Percentiles rank a stretch among this genome's conserved stretches.
These are phyloP conservation scores for Ceratothoa steindachneri DNA, from an alignment of 2,888 invertebrate species.

Conservation along the genomic window DNA sequence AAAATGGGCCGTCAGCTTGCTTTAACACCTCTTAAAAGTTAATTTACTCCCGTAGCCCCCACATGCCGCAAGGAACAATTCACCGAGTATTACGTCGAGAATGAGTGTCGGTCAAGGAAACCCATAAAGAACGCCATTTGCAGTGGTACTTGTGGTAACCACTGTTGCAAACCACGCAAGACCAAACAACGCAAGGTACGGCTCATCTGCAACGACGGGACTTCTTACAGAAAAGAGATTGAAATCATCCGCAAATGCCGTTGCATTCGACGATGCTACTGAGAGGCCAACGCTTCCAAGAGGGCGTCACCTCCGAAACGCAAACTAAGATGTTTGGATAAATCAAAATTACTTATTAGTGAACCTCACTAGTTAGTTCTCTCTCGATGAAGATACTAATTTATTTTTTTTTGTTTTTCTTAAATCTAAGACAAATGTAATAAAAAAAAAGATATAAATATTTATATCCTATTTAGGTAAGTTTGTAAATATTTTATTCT, in stretches of 20 bases:
- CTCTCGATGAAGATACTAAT: neutral
- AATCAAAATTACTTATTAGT: no score
- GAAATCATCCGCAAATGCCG: constrained; percentile 90
- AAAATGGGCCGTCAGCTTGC: no score
- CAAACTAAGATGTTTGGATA: no score
- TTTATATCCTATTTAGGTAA: constrained; percentile 3
- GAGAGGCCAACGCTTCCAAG: neutral
- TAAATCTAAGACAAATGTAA: neutral
- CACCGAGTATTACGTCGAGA: constrained; percentile 83
- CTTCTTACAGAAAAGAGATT: constrained; percentile 89
- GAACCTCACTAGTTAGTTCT: no score
- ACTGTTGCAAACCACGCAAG: constrained; percentile 86
- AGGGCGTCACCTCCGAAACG: no score
- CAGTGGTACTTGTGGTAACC: constrained; percentile 70
- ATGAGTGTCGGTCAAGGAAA: constrained; percentile 82
- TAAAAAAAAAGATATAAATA: constrained; percentile 1
- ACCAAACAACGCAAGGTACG: constrained; percentile 92
- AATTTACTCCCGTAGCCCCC: constrained; percentile 59
- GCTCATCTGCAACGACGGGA: constrained; percentile 85
- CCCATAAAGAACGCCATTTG: constrained; percentile 86
- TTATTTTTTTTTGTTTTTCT: neutral
- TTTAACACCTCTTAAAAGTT: neutral
- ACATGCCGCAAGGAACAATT: constrained; percentile 84
- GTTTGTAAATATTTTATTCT: neutral
- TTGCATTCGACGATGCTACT: constrained; percentile 45